These are phyloP conservation scores for Hiodon alosoides DNA, from an alignment of 2,113 vertebrate species.

Conservation along the genomic window DNA sequence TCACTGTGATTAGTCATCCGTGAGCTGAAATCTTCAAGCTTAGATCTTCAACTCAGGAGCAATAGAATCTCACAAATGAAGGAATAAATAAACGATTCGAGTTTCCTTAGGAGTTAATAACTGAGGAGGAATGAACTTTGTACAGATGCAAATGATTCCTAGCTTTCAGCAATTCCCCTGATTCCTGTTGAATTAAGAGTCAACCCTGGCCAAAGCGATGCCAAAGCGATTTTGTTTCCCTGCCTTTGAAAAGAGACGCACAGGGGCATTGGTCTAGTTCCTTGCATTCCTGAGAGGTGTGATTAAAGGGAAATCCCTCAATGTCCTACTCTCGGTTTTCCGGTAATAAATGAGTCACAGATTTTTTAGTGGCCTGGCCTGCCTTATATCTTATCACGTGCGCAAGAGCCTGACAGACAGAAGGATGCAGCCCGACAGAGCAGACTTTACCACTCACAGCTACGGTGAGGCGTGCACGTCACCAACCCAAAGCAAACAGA, in stretches of 20 bases:
- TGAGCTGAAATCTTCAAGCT: conserved; percentile 77
- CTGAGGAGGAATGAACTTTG: conserved; percentile 66
- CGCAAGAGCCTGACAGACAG: conserved; percentile 29
- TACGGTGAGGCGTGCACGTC: not conserved
- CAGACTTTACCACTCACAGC: conserved; percentile 13
- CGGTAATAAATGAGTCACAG: conserved; percentile 46
- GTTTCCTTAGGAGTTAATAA: conserved; percentile 61
- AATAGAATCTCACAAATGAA: conserved; percentile 70
- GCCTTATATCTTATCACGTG: conserved; percentile 43
- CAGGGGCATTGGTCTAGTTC: conserved; percentile 60
- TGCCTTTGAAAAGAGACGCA: conserved; percentile 55
- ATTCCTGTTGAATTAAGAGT: conserved; percentile 56
- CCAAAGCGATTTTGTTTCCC: conserved; percentile 53
- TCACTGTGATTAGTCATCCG: conserved; percentile 91
- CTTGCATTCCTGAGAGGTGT: conserved; percentile 64
- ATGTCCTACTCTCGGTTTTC: conserved; percentile 50
- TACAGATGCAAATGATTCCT: conserved; percentile 55
- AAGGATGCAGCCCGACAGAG: conserved; percentile 31
- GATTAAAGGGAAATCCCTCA: conserved; percentile 67
- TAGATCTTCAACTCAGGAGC: conserved; percentile 69
- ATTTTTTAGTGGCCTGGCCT: conserved; percentile 56
- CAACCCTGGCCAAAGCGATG: conserved; percentile 45
- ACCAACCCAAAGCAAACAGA: not conserved
- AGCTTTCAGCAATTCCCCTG: conserved; percentile 52
- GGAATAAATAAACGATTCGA: conserved; percentile 65